A percentile compares a stretch with the other conserved stretches of the same genome.
Evolutionary conservation across 2,888 invertebrate species (phyloP).

Genomic region (Pseudococcus jackbeardsleyi): DNA sequence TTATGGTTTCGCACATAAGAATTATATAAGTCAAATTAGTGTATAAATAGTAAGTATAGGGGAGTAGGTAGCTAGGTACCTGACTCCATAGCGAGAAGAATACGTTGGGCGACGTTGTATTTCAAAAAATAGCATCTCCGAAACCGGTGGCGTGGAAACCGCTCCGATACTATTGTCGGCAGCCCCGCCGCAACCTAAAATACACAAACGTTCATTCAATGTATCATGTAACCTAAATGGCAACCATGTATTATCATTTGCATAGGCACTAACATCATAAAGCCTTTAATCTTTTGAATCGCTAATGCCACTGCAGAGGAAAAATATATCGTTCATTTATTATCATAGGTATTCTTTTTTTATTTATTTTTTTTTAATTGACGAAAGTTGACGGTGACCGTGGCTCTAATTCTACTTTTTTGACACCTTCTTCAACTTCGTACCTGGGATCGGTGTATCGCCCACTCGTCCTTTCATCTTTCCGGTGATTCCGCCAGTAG

Average conservation of each 20-base stretch:
- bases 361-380: too few relatives aligned
- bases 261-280: too few relatives aligned
- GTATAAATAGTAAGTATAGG: too few relatives aligned
- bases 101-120: slow-evolving; percentile 81
- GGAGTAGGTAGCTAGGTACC: slow-evolving; percentile 70
- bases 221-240: background rate
- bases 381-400: too few relatives aligned
- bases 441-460: slow-evolving; percentile 77
- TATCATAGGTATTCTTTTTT: too few relatives aligned
- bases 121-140: slow-evolving; percentile 86
- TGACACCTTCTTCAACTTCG: background rate
- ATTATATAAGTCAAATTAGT: too few relatives aligned
- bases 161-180: slow-evolving; percentile 81
- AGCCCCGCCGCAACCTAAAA: slow-evolving; percentile 82
- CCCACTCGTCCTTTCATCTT: slow-evolving; percentile 85
- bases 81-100: slow-evolving; percentile 77
- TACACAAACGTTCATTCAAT: background rate
- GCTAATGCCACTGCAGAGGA: too few relatives aligned
- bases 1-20: background rate
- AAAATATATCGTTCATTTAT: too few relatives aligned
- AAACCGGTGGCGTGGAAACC: slow-evolving; percentile 88
- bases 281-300: too few relatives aligned
- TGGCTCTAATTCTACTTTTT: background rate
- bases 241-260: too few relatives aligned
- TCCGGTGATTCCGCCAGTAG: slow-evolving; percentile 87